Percentiles rank a stretch among this genome's conserved stretches.
These are phyloP conservation scores for Prionailurus bengalensis DNA, from an alignment of 2,113 vertebrate species.

Conservation along the genomic window DNA sequence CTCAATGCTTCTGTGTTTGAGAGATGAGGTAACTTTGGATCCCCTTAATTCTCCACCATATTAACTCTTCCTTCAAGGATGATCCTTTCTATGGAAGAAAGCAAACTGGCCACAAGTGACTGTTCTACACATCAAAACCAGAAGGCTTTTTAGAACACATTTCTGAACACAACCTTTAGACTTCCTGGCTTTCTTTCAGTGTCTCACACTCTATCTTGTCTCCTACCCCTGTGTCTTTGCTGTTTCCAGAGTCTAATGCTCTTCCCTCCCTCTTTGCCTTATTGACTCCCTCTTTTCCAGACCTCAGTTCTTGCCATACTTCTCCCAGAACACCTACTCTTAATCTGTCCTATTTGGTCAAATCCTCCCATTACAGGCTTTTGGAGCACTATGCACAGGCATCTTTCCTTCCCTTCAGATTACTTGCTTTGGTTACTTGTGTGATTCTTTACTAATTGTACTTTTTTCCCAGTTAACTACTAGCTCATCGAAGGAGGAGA, in stretches of 20 bases:
- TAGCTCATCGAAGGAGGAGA: background rate
- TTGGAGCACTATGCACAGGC: background rate
- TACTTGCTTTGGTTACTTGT: constrained; percentile 11
- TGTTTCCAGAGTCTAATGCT: background rate
- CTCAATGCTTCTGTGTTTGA: too few species aligned
- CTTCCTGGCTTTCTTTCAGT: background rate
- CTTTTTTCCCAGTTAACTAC: background rate
- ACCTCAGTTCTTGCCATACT: constrained; percentile 18
- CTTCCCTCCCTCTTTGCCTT: background rate
- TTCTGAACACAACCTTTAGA: background rate
- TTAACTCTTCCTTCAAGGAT: background rate
- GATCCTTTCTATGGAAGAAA: constrained; percentile 19
- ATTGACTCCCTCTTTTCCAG: background rate
- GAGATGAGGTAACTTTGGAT: too few species aligned
- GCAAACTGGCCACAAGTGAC: background rate
- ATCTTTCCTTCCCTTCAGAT: background rate
- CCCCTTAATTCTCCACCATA: too few species aligned
- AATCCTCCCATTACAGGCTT: background rate
- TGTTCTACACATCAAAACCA: background rate
- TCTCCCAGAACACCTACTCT: background rate
- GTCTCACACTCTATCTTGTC: background rate
- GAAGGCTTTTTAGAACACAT: background rate
- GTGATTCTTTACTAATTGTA: constrained; percentile 14
- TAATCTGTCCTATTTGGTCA: constrained; percentile 22
- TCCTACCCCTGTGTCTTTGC: background rate